Conservation (phyloP, 1,140 invertebrate species). For the Forficula auricularia region DNA sequence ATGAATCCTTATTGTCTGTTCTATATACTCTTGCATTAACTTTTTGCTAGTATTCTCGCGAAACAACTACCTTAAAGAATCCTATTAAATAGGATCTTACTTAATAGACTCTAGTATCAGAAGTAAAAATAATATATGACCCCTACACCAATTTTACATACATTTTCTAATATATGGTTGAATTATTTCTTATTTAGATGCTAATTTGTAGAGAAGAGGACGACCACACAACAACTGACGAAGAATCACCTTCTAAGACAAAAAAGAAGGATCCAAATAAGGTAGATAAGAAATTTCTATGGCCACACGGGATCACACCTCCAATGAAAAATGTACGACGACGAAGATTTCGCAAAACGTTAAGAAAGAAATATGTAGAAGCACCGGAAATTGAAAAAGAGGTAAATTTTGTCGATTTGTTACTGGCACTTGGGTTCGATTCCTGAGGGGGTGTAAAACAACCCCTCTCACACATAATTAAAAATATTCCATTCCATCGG, state of each 20-base stretch:
- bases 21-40: too few species aligned
- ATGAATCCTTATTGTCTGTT: too few species aligned
- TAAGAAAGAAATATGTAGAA: constrained; percentile 93
- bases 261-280: constrained; percentile 82
- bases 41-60: too few species aligned
- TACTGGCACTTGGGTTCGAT: background rate
- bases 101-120: too few species aligned
- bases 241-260: constrained; percentile 63
- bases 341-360: constrained; percentile 80
- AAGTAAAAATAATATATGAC: too few species aligned
- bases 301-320: constrained; percentile 83
- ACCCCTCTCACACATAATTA: too few species aligned
- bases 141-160: too few species aligned
- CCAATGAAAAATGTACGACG: constrained; percentile 89
- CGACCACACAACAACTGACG: constrained; percentile 54
- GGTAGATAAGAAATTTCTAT: constrained; percentile 86
- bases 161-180: too few species aligned
- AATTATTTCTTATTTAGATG: constrained; percentile 31
- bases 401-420: too few species aligned
- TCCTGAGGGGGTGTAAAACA: background rate
- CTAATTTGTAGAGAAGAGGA: constrained; percentile 72
- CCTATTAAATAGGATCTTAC: too few species aligned
- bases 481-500: too few species aligned
- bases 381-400: constrained; percentile 97
- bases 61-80: too few species aligned